Evolutionary conservation across 2,888 invertebrate species (phyloP), one percentile per base, ranked within the genome.

Genomic region (Volucella inanis): DNA sequence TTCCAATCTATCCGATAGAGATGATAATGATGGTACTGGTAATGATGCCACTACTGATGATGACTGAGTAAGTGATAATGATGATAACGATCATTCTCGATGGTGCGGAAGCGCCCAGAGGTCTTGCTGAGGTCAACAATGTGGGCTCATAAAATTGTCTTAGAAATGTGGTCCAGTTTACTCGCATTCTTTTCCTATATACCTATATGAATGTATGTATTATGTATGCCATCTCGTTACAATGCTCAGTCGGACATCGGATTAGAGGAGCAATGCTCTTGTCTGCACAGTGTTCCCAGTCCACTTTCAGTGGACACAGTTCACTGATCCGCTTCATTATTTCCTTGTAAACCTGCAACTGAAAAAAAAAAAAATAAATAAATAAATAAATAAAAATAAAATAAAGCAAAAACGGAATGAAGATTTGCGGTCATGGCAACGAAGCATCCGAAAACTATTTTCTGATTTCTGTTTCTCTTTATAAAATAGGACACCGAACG

Each of bases 261-360:
- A 65, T 71, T 71, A 71, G 65, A 76, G 52, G 54, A 47, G 62
- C 45, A 57, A 15, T 31, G 57, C 41, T 18, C 50, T 47, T 47
- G 62, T 62, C 14, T 2, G 3, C 52, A 49, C 68, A 62, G 59
- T 64, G 80, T 70, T 84, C 75, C 74, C 47, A 64, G 70, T 79
- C 84, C 79, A 84, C 84, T 79, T 75, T 75, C 65, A 84, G 49
- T 43, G 75, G 84, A 84, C 79, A 84, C 84, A 84, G 84, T 84
- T 84, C 84, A 84, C 49, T 84, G 84, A 84, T 79, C 80, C 75
- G 84, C 84, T 84, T 84, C 84, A 79, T 84, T 84, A 84, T 84
- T 80, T 84, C 84, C 84, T 84, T 62, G 75, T 84, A 76, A 61
- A 76, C 71, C 80, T 76, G 61, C 79, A 84, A 75, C 80, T 52